Percentiles rank a stretch among this genome's conserved stretches.
These are phyloP conservation scores for Rhynchophorus ferrugineus DNA, from an alignment of 1,140 invertebrate genomes.

Conservation along the genomic window DNA sequence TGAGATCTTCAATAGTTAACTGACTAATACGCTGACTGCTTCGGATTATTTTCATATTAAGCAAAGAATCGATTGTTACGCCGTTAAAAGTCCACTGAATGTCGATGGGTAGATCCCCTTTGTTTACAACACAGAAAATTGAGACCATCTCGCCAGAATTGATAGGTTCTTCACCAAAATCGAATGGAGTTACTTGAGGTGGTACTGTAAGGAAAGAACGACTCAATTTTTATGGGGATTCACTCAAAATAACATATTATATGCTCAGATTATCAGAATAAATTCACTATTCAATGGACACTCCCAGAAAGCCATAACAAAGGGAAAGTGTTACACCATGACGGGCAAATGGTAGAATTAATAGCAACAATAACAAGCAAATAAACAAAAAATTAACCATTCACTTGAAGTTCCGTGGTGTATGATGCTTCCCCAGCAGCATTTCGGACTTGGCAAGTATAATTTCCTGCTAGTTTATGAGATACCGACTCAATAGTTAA, in stretches of 20 bases:
- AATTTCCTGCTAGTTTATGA: conserved; percentile 65
- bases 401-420: conserved; percentile 58
- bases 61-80: conserved; percentile 20
- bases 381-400: conserved; percentile 42
- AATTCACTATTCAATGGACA: no score
- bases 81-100: conserved; percentile 43
- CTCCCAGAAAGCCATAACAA: no score
- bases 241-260: no score
- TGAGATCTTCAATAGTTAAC: conserved; percentile 56
- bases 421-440: conserved; percentile 62
- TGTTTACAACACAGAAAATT: conserved; percentile 47
- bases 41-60: conserved; percentile 43
- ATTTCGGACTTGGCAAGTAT: conserved; percentile 74
- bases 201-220: conserved; percentile 42
- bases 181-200: conserved; percentile 47
- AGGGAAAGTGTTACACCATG: no score
- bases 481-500: conserved; percentile 69
- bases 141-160: conserved; percentile 51
- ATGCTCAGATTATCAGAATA: no score
- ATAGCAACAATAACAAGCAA: neutral
- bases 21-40: conserved; percentile 57
- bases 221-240: no score
- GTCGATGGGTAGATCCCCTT: conserved; percentile 49
- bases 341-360: neutral
- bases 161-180: conserved; percentile 42